Base-by-base conservation (phyloP, 2,888 invertebrate species). In the Altica lythri region DNA sequence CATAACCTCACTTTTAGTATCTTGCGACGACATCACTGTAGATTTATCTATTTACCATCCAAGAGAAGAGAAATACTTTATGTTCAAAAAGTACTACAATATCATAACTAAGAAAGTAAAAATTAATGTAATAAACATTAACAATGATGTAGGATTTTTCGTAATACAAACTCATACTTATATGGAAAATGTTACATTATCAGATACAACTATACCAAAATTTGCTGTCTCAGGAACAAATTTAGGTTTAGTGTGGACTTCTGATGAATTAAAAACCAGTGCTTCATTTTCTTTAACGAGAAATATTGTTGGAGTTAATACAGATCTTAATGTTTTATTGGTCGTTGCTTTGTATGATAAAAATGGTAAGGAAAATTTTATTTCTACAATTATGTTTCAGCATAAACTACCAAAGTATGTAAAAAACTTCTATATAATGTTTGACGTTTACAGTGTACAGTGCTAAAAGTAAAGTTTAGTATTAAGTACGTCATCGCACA, bases 81-180 rank as follows among this genome's bases (percentile, higher is more conserved):
- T 68, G 32, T 75, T 73, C 54, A 68, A 64, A 27, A 34, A 58
- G 51, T 61, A 56, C 63, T 46, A 65, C 45, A 35, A 62, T 72
- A 49, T 60, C 47, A 18, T 66, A 3, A 61, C 62, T 12, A 68
- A 64, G n/a, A 62, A 54, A 8, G 62, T 63, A 9, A 40, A 56
- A 13, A 62, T 73, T 59, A 68, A 74, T 54, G 74, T 86, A 22
- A 66, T 55, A 1, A 67, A 81, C 67, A 72, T 81, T 1, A 77
- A 80, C 8, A 61, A 71, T 1, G 71, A 72, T 50, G 71, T 82
- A 22, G 75, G 78, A 1, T 88, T 84, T 67, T 74, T 86, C 12
- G 71, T 87, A 51, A 73, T 86, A 30, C 87, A 89, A 83, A 80
- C 80, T 2, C 89, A 89, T 68, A 79, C 81, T 40, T 81, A 82